Evolutionary conservation across 2,113 vertebrate species (phyloP).

Genomic region (Alces alces): DNA sequence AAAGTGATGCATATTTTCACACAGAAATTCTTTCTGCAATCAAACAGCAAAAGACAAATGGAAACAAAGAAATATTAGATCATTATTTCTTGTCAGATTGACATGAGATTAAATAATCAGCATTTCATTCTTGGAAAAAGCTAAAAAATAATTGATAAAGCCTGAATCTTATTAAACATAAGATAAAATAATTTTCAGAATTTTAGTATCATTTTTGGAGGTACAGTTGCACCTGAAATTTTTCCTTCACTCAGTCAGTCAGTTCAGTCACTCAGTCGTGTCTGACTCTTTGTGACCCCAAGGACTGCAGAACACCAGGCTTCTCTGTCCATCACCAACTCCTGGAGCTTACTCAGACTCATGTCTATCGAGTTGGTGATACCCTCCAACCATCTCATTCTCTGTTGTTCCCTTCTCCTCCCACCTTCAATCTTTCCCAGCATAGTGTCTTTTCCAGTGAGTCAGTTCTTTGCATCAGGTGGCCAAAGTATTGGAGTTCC

Average conservation of each 20-base stretch:
- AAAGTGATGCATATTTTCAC: not conserved
- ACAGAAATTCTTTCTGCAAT: not conserved
- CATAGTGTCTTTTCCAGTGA: not conserved
- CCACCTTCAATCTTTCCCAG: not conserved
- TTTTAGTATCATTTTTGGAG: not conserved
- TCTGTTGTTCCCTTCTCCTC: not conserved
- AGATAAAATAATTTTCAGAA: not conserved
- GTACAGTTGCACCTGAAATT: not conserved
- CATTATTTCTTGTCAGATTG: not conserved
- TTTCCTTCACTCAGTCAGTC: not conserved
- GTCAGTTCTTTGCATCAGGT: not conserved
- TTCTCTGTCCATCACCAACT: not conserved
- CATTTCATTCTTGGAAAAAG: not conserved
- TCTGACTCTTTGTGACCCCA: not conserved
- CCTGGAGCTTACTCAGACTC: not conserved
- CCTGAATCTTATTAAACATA: not conserved
- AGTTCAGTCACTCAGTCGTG: not conserved
- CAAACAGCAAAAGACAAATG: not conserved
- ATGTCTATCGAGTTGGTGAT: not conserved
- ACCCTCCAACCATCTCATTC: not conserved
- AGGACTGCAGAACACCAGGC: not conserved
- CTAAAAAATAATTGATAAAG: not conserved
- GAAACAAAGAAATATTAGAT: not conserved
- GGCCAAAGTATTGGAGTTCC: not conserved
- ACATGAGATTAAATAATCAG: slow-evolving; percentile 6